Conservation (phyloP, 2,888 invertebrate species). For the Drosophila lacicola region DNA sequence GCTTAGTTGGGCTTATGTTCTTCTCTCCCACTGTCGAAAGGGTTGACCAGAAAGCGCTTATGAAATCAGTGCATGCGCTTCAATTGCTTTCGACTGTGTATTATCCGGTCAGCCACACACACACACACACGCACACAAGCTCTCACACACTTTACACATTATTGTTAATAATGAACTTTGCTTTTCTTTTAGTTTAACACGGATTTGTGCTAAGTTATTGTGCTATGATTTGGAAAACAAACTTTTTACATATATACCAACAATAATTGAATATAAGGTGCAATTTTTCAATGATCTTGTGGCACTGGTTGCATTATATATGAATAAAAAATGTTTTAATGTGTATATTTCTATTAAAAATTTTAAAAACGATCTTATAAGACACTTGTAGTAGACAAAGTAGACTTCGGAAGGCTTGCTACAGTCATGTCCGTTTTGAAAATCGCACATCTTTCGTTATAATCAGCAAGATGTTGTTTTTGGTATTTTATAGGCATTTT, state of each 20-base stretch:
- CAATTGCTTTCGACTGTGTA: constrained; percentile 67
- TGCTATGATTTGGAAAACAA: constrained; percentile 22
- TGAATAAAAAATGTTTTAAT: no score
- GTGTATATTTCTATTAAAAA: no score
- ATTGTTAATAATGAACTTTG: constrained; percentile 33
- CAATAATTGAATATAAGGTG: not conserved
- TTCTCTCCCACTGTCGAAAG: constrained; percentile 34
- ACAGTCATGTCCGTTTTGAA: no score
- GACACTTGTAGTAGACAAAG: no score
- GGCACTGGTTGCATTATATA: no score
- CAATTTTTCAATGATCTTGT: no score
- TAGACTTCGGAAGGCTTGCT: no score
- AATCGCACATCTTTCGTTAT: no score
- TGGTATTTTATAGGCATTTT: no score
- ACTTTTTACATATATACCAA: not conserved
- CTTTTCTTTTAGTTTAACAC: constrained; percentile 6
- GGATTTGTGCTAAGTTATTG: constrained; percentile 8
- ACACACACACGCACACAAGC: constrained; percentile 1
- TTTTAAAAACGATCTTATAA: no score
- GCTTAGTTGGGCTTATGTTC: constrained; percentile 57
- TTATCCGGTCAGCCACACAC: constrained; percentile 53
- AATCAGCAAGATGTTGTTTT: no score
- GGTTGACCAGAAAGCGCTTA: constrained; percentile 56
- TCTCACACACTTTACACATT: constrained; percentile 5
- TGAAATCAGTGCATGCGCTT: constrained; percentile 74